A percentile compares a stretch with the other conserved stretches of the same genome.
These are phyloP conservation scores for Penaeus indicus DNA, from an alignment of 1,140 invertebrate genomes.

Conservation along the genomic window DNA sequence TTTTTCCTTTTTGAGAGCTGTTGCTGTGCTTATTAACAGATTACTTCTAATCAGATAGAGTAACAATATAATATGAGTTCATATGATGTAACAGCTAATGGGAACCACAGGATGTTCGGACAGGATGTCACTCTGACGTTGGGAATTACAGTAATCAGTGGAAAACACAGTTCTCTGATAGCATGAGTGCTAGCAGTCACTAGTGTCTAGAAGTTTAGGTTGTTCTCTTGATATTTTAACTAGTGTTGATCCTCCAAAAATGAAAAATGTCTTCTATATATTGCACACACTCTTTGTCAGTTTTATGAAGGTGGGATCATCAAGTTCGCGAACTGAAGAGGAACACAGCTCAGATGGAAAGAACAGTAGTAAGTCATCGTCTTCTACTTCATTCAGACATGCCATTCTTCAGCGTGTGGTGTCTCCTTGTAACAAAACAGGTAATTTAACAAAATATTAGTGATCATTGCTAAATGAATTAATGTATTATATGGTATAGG, in stretches of 20 bases:
- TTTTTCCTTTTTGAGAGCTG: too few relatives aligned
- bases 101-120: too few relatives aligned
- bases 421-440: constrained; percentile 59
- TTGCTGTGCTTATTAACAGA: too few relatives aligned
- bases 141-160: too few relatives aligned
- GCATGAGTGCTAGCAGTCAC: too few relatives aligned
- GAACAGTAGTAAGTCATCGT: constrained; percentile 11
- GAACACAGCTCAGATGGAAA: constrained; percentile 49
- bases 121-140: too few relatives aligned
- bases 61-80: too few relatives aligned
- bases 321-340: constrained; percentile 40
- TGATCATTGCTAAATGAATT: not conserved
- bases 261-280: constrained; percentile 25
- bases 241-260: not conserved
- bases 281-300: constrained; percentile 42
- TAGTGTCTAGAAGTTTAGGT: not conserved
- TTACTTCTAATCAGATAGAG: too few relatives aligned
- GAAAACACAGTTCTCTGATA: too few relatives aligned
- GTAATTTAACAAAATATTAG: not conserved
- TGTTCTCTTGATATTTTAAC: not conserved
- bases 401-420: constrained; percentile 63
- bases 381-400: constrained; percentile 61
- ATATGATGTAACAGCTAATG: too few relatives aligned
- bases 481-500: too few relatives aligned
- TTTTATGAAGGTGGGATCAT: constrained; percentile 64